Percentiles rank a stretch among this genome's conserved stretches.
These are phyloP conservation scores for Acanthornis magna DNA, from an alignment of 2,797 vertebrate genomes.

Conservation along the genomic window DNA sequence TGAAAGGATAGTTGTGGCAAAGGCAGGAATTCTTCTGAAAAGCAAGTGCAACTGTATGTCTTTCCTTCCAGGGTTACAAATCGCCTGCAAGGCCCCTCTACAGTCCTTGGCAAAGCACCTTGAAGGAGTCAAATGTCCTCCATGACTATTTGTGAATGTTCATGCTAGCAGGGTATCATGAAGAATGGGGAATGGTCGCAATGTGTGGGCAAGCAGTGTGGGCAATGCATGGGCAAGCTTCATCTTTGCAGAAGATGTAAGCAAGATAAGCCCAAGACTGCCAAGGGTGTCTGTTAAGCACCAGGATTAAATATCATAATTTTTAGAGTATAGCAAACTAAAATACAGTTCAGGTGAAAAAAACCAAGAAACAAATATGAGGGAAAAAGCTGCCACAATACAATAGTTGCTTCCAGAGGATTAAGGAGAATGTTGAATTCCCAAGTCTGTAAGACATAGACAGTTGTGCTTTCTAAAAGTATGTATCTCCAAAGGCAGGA, in stretches of 20 bases:
- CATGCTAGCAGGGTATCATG: fast-evolving
- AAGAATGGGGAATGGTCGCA: background rate
- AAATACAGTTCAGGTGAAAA: background rate
- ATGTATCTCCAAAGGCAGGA: background rate
- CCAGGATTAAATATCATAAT: background rate
- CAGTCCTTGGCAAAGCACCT: background rate
- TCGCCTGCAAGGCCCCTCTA: background rate
- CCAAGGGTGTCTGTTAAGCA: background rate
- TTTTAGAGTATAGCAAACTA: background rate
- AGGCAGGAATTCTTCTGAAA: background rate
- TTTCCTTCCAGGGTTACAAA: background rate
- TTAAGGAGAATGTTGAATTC: background rate
- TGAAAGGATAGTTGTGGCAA: background rate
- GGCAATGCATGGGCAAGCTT: fast-evolving
- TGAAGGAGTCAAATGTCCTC: background rate
- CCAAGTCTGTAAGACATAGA: background rate
- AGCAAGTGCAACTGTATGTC: background rate
- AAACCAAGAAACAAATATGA: background rate
- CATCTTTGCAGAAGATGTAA: background rate
- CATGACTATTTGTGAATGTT: fast-evolving
- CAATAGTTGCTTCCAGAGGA: background rate
- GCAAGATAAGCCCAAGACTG: background rate
- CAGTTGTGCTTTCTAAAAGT: background rate
- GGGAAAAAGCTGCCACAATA: background rate
- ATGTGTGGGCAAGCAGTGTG: fast-evolving